Evolutionary conservation across 2,888 invertebrate species (phyloP).

Genomic region (Ochropleura plecta): DNA sequence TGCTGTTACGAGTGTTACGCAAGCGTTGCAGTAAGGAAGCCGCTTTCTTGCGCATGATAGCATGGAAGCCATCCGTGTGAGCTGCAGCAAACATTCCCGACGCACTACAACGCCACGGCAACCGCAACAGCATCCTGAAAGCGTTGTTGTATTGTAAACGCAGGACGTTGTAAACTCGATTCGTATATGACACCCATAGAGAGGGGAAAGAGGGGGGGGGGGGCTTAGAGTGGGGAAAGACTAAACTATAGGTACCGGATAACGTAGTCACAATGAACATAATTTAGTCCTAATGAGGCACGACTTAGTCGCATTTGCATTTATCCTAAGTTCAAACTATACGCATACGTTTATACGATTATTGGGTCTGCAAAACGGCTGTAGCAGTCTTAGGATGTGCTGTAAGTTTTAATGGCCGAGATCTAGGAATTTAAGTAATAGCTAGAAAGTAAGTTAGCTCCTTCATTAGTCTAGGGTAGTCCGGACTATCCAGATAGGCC

Average conservation of each 20-base stretch:
- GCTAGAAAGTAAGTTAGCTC: neutral
- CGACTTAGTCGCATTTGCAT: constrained; percentile 22
- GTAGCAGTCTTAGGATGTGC: neutral
- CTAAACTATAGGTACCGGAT: neutral
- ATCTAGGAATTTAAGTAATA: constrained; percentile 2
- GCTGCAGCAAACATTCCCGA: no score
- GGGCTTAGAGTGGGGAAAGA: no score
- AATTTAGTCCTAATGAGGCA: constrained; percentile 3
- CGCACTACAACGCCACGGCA: no score
- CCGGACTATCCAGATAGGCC: neutral
- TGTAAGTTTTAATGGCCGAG: constrained; percentile 31
- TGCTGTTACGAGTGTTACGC: no score
- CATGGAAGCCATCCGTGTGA: no score
- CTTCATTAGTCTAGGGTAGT: constrained; percentile 10
- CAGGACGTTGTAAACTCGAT: no score
- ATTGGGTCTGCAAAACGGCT: neutral
- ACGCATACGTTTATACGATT: constrained; percentile 21
- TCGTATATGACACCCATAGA: no score
- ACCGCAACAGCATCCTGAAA: no score
- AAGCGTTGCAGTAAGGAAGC: no score
- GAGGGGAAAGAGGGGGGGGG: no score
- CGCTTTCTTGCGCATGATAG: no score
- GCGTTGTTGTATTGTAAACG: no score
- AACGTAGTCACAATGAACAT: neutral
- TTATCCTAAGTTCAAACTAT: constrained; percentile 13